Evolutionary conservation across 2,113 vertebrate genomes (phyloP), one percentile per base, ranked within the genome.

Genomic region (Ochotona curzoniae): DNA sequence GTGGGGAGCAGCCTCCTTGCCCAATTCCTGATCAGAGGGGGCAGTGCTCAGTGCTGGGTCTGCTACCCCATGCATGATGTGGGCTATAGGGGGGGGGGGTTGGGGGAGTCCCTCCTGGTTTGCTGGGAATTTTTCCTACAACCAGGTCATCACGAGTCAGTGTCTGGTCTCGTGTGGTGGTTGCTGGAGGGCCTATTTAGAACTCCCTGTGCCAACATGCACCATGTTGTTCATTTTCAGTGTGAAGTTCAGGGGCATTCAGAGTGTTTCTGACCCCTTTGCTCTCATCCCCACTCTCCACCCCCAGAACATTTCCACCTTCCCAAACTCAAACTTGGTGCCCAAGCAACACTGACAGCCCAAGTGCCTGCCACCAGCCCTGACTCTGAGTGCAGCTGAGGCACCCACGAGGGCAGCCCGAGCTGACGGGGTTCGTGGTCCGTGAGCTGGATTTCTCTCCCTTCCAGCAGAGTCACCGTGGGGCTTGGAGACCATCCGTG

Each of bases 371-470:
- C 30, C 30, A 8, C 1, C 12, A 5, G 17, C 32, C 49, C 49
- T 54, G 35, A 11, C n/a, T 7, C 17, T 63, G 26, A 20, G 18
- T 23, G 15, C 20, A 14, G 32, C 30, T 32, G 54, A 54, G 26
- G 13, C 30, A 26, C 17, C 47, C 35, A n/a, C 13, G 14, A 6
- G n/a, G 11, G 2, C 18, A 1, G 2, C 18, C 67, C 21, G 2
- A 11, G 26, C 9, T 4, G 7, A 4, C 18, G 2, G 23, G 25
- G 0, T 0, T 30, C 78, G 17, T 4, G 30, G 4, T 2, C 60
- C 18, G 3, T 20, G 15, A 74, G 15, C 60, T 35, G 32, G 26
- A 28, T 13, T 30, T 76, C 69, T 71, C 23, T 4, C 26, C 51
- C 67, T 32, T 17, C 35, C 2, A 13, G 61, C 44, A 57, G 51